Evolutionary conservation across 2,797 vertebrate genomes (phyloP).

Genomic region (Decapterus maruadsi): DNA sequence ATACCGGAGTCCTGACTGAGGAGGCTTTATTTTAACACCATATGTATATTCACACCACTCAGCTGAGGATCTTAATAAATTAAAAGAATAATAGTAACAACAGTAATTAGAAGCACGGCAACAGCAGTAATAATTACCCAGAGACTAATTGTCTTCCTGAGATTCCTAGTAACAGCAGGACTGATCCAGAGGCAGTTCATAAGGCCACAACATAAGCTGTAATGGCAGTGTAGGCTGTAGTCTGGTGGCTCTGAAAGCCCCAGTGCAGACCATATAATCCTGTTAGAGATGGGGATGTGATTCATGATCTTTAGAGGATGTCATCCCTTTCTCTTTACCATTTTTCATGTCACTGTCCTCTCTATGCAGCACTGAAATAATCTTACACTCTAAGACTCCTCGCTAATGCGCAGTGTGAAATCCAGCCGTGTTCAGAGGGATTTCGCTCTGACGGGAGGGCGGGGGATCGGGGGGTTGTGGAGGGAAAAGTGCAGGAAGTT

Average conservation of each 20-base stretch:
- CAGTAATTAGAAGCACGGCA: neutral
- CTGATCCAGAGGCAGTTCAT: conserved; percentile 15
- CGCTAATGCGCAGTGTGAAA: conserved; percentile 55
- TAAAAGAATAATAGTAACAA: neutral
- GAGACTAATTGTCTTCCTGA: neutral
- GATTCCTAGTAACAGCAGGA: neutral
- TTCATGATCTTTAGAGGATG: conserved; percentile 55
- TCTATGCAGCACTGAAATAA: conserved; percentile 44
- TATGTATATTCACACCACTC: too few relatives aligned
- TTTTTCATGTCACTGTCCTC: conserved; percentile 53
- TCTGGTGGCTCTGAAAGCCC: conserved; percentile 29
- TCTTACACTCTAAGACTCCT: conserved; percentile 43
- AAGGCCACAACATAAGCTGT: conserved; percentile 4
- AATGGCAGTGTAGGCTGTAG: neutral
- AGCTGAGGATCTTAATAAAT: neutral
- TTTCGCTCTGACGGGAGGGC: neutral
- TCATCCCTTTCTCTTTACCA: conserved; percentile 54
- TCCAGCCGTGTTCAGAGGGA: conserved; percentile 26
- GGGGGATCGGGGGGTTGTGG: neutral
- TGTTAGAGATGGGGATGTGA: conserved; percentile 55
- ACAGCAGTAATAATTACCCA: neutral
- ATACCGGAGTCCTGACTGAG: too few relatives aligned
- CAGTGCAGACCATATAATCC: conserved; percentile 56
- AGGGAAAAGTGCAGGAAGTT: neutral
- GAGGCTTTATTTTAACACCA: too few relatives aligned